Conservation (phyloP, 1,140 invertebrate species). For the Pseudomyrmex concolor region DNA sequence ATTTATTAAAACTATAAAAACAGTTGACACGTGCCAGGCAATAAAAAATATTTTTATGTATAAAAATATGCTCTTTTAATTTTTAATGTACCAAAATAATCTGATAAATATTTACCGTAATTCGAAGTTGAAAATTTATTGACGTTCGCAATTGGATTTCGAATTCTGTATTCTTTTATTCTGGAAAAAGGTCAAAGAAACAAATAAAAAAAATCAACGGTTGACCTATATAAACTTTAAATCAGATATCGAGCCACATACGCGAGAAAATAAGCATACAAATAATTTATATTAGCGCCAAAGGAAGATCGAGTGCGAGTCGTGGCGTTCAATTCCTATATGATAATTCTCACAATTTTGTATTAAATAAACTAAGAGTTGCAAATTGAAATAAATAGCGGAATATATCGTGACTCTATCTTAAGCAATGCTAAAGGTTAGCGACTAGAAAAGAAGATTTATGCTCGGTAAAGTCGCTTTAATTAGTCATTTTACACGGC, state of each 20-base stretch:
- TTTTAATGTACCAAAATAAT: not conserved
- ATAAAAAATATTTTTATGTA: slow-evolving; percentile 7
- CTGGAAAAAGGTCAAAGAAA: slow-evolving; percentile 6
- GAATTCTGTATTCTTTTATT: slow-evolving; percentile 33
- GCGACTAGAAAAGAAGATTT: slow-evolving; percentile 6
- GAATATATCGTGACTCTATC: not conserved
- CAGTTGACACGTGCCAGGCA: not conserved
- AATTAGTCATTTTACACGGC: slow-evolving; percentile 10
- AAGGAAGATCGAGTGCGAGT: slow-evolving; percentile 5
- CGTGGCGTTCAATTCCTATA: slow-evolving; percentile 25
- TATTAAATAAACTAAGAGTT: not conserved
- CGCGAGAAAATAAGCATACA: slow-evolving; percentile 41
- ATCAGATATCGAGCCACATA: slow-evolving; percentile 38
- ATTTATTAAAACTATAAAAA: slow-evolving; percentile 36
- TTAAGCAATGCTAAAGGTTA: not conserved
- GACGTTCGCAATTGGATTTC: slow-evolving; percentile 19
- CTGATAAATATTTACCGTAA: too few relatives aligned
- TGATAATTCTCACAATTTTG: too few relatives aligned
- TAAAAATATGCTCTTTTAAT: not conserved
- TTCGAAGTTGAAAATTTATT: slow-evolving; percentile 21
- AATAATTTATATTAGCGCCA: slow-evolving; percentile 57
- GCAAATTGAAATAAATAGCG: not conserved
- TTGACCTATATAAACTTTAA: slow-evolving; percentile 45
- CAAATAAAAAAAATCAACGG: slow-evolving; percentile 53
- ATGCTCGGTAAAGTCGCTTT: slow-evolving; percentile 22